Base-by-base conservation (phyloP, 2,113 vertebrate species). In the Odocoileus virginianus region DNA sequence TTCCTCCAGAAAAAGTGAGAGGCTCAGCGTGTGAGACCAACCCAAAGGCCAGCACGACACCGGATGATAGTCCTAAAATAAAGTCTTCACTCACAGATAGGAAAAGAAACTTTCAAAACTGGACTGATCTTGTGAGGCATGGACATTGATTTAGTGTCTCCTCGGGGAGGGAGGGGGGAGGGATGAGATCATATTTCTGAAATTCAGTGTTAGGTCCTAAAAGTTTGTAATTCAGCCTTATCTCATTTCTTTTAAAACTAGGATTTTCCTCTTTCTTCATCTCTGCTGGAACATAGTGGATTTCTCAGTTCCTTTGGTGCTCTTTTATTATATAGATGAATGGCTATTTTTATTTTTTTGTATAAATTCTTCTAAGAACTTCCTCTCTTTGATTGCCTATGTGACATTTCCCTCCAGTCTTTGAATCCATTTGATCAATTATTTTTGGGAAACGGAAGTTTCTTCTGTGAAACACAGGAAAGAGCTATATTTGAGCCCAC, bases 181-280 rank as follows among this genome's bases (percentile, higher is more conserved):
- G 71, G 79, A 36, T 36, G 71, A 83, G 67, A 40, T 93, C 78
- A n/a, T 86, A 43, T 82, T 92, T 86, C 87, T 97, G 78, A 95
- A 97, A 54, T 64, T 82, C 52, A 55, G 47, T 55, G 19, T 61
- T 94, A 25, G 5, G 5, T 91, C 78, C 83, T 87, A 0, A 82
- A 76, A 79, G 43, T 78, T 64, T 94, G 57, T 71, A 50, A 86
- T 61, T 40, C 78, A 90, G 36, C 13, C 58, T 98, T 87, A 45
- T 87, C 30, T 87, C 45, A 30, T 89, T 54, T 94, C 79, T 85
- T 88, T 95, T n/a, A 54, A 91, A 84, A 64, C 17, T 36, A 57
- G 23, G 16, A n/a, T 54, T 88, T 92, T 93, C 47, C 61, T 89
- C 78, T 90, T 71, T 81, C 28, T 36, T 78, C 58, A 36, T 55